phyloP scores from a whole-genome alignment of 2,113 vertebrate genomes.

The Pleuronectes platessa region DNA sequence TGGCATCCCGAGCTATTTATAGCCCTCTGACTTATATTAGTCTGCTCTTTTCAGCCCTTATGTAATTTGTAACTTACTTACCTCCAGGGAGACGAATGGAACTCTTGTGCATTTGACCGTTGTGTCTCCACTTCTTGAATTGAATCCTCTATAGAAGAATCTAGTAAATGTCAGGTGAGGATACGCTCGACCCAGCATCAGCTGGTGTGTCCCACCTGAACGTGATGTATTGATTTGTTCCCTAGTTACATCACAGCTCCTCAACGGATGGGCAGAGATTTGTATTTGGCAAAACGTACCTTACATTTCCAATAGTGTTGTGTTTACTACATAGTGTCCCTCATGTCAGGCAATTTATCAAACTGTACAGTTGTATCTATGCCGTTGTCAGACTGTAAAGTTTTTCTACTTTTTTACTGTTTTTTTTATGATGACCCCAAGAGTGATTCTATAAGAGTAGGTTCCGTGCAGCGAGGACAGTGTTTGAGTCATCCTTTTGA shows the following conservation, averaged over 20 bases:
- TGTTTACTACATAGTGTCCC: too few relatives aligned
- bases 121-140: slow-evolving; percentile 9
- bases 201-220: neutral
- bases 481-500: neutral
- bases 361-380: too few relatives aligned
- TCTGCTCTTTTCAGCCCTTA: slow-evolving; percentile 43
- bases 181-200: neutral
- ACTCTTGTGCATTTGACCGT: slow-evolving; percentile 18
- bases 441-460: too few relatives aligned
- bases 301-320: too few relatives aligned
- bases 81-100: slow-evolving; percentile 25
- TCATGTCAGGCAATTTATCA: too few relatives aligned
- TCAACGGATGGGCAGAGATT: neutral
- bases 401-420: too few relatives aligned
- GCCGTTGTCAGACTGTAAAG: too few relatives aligned
- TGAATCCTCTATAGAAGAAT: neutral
- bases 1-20: slow-evolving; percentile 38
- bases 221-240: neutral
- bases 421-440: too few relatives aligned
- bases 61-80: slow-evolving; percentile 41
- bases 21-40: slow-evolving; percentile 15
- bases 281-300: neutral
- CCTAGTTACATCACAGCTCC: neutral
- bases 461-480: neutral
- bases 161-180: neutral